Evolutionary conservation across 1,140 invertebrate species (phyloP), one percentile per base, ranked within the genome.

Genomic region (Drosophila dunni): DNA sequence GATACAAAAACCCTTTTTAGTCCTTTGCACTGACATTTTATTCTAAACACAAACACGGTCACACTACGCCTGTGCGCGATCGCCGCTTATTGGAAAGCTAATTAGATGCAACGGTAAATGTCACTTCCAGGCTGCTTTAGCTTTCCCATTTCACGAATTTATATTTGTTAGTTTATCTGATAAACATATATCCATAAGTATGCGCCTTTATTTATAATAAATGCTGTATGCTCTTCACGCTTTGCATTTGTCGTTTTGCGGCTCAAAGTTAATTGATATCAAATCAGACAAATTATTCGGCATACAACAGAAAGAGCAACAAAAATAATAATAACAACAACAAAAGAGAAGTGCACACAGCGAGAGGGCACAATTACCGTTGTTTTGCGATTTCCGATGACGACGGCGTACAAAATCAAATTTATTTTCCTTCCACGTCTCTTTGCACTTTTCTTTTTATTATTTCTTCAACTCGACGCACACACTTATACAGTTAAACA

Each of bases 341-440:
- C 24, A 29, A 29, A 29, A 29, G 24, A 29, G 24, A 29, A 70
- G 62, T 64, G 60, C 69, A 74, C 58, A 61, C 29, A 72, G 33
- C 63, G 46, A 64, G 62, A 57, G 58, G 46, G 67, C 76, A 83
- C 62, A 81, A 88, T 88, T 88, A 88, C 83, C 83, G 83, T 88
- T 81, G 50, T 54, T 54, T 69, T 71, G 72, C 73, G 79, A 83
- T 86, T 86, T 88, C 84, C 83, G 84, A 71, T 89, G 69, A 51
- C 74, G 68, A 51, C 65, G 76, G 81, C 81, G 81, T 76, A 77
- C 78, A 57, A 82, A 75, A 73, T 84, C 56, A 38, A 66, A 86
- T 88, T 88, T 68, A 63, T 82, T 86, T 88, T 83, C 76, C 83
- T 67, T 69, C 61, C 79, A 86, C 82, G 82, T 85, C 79, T 73